Evolutionary conservation across 2,797 vertebrate species (phyloP), one percentile per base, ranked within the genome.

Genomic region (Eulemur albifrons): DNA sequence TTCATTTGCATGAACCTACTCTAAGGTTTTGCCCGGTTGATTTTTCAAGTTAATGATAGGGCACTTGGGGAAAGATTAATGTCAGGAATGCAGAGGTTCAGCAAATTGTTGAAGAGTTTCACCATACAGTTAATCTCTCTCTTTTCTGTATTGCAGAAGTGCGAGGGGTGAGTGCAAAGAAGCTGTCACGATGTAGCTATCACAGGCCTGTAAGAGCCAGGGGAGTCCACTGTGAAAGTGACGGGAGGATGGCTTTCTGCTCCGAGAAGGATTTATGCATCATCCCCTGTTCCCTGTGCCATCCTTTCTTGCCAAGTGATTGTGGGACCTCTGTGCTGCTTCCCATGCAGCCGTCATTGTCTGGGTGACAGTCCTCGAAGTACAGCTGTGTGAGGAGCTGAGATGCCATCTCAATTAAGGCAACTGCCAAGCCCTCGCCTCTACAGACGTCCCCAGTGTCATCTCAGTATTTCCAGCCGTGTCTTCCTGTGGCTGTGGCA

Each of bases 11-110:
- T 97, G 97, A 97, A 94, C 69, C 91, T 88, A 79, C 95, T 97
- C 88, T 12, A 98, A 96, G 94, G 93, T 83, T 97, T 95, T 97
- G 94, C 98, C 97, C 67, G 92, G 97, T 75, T 98, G 98, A 97
- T 97, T 98, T 98, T 97, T 98, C 98, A 98, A 98, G 97, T 98
- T 98, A 98, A 98, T 98, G 98, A 97, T 97, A 98, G 98, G 95
- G 94, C 97, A 98, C 97, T 97, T 98, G 98, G 96, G 94, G 96
- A 94, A 98, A 98, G 98, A 98, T 98, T 98, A 96, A 98, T 98
- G 96, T 95, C 96, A 97, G 96, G 97, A 97, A 97, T 97, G 89
- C 94, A 94, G 76, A 97, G 97, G 97, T 97, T 98, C 98, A 97
- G 96, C 95, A 98, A 98, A 98, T 97, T 94, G 94, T 96, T 96